These are phyloP conservation scores for Protaetia brevitarsis DNA, from an alignment of 1,140 invertebrate species.

Conservation along the genomic window DNA sequence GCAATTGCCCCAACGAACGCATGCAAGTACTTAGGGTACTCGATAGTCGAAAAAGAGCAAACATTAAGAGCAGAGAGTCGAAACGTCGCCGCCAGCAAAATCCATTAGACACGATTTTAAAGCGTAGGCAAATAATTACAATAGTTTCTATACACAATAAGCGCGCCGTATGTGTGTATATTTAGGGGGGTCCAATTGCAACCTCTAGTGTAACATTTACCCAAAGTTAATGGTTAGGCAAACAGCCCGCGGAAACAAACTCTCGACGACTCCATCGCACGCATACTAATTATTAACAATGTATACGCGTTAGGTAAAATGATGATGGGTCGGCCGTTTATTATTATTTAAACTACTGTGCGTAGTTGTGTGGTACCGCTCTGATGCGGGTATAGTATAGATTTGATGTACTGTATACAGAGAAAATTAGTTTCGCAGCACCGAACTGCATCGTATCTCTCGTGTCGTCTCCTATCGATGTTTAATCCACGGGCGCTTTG, in stretches of 20 bases:
- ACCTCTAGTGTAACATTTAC: constrained; percentile 18
- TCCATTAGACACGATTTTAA: constrained; percentile 18
- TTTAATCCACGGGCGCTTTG: not conserved
- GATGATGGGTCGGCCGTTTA: not conserved
- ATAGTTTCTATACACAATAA: constrained; percentile 16
- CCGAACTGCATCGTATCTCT: not conserved
- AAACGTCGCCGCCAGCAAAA: constrained; percentile 6
- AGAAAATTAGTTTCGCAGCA: too few relatives aligned
- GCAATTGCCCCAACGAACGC: not conserved
- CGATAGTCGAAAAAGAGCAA: constrained; percentile 10
- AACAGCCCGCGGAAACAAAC: not conserved
- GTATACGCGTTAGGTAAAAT: not conserved
- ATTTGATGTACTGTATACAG: not conserved
- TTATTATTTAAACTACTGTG: not conserved
- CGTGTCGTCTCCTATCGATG: not conserved
- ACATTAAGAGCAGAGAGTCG: constrained; percentile 1
- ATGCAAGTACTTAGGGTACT: not conserved
- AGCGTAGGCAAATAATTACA: constrained; percentile 13
- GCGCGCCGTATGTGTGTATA: not conserved
- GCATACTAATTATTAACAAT: constrained; percentile 16
- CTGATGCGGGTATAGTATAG: not conserved
- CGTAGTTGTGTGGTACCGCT: not conserved
- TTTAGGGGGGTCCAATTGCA: constrained; percentile 8
- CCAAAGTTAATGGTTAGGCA: constrained; percentile 12
- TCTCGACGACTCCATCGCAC: not conserved